Conservation (phyloP, 2,888 invertebrate species). For the Agrotis segetum region DNA sequence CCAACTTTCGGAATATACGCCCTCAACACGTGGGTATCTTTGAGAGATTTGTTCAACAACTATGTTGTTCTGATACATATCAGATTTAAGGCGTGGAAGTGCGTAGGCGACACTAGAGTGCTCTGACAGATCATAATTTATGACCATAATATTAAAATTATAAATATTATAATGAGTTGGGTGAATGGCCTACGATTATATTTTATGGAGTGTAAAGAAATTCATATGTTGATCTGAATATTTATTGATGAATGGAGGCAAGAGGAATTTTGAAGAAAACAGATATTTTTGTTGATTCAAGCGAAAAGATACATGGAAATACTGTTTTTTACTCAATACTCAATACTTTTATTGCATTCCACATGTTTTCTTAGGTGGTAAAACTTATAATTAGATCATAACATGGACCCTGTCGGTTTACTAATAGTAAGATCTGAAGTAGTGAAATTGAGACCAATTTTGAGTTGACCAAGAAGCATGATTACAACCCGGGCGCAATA, state of each 20-base stretch:
- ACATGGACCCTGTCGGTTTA: too few relatives aligned
- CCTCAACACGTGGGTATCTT: slow-evolving; percentile 1
- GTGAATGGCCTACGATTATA: slow-evolving; percentile 9
- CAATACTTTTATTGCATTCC: too few relatives aligned
- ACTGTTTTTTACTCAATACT: too few relatives aligned
- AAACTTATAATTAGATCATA: too few relatives aligned
- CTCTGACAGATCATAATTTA: slow-evolving; percentile 47
- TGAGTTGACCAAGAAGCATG: too few relatives aligned
- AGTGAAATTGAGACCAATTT: too few relatives aligned
- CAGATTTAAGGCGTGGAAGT: slow-evolving; percentile 39
- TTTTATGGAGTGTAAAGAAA: slow-evolving; percentile 17
- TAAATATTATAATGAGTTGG: slow-evolving; percentile 24
- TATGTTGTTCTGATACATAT: slow-evolving; percentile 38
- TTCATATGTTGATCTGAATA: background rate
- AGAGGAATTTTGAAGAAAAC: background rate
- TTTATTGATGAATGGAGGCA: background rate
- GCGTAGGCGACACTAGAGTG: slow-evolving; percentile 42
- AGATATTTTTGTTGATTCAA: background rate
- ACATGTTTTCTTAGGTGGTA: too few relatives aligned
- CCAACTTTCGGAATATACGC: too few relatives aligned
- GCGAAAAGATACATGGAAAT: too few relatives aligned
- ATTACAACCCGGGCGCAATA: too few relatives aligned
- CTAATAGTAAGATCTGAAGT: too few relatives aligned
- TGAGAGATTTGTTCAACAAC: slow-evolving; percentile 18
- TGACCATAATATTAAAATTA: slow-evolving; percentile 32